Base-by-base conservation (phyloP, 92 coral and sea anemone species). In the Epizoanthus rinbou region DNA sequence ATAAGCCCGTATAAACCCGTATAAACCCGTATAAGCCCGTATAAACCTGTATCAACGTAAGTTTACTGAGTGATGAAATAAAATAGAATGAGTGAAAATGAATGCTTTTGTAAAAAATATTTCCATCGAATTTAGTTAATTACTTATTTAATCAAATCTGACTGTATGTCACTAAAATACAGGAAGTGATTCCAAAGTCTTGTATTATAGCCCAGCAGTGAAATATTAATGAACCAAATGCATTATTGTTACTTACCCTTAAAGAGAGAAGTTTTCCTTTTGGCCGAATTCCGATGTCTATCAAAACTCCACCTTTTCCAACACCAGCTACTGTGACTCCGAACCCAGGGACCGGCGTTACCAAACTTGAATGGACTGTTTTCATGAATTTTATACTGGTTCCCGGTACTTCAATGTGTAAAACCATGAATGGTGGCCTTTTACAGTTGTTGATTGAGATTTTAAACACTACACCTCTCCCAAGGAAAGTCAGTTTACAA, bases 361-460 rank as follows among this genome's bases (percentile, higher is more conserved):
- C 7, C 72, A 25, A 37, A n/a, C 83, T 76, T 19, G 85, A 69
- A 28, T 23, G 58, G 21, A 84, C 14, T 45, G 70, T 88, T 58
- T 58, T 25, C 16, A 52, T 37, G 41, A 86, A 78, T 13, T 57
- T 56, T 57, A 88, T 60, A 2, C 72, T 57, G 24, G 85, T 65
- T 3, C 80, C 85, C 13, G 85, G 79, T 8, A 88, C 87, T 24
- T 76, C 18, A 15, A 47, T 57, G 6, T 39, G 52, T 37, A 53
- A 65, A 21, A 80, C 64, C 69, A 88, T 75, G 11, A 85, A 74
- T 33, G 85, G 24, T 0, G 91, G 91, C 47, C 21, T 84, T 18
- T 75, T 80, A 24, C 91, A 88, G 16, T 84, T 76, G 82, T 84
- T 78, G 67, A 88, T 76, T 21, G 50, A 24, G 45, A 84, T 74